phyloP scores from a whole-genome alignment of 1,140 invertebrate species.

The Caerostris darwini region DNA sequence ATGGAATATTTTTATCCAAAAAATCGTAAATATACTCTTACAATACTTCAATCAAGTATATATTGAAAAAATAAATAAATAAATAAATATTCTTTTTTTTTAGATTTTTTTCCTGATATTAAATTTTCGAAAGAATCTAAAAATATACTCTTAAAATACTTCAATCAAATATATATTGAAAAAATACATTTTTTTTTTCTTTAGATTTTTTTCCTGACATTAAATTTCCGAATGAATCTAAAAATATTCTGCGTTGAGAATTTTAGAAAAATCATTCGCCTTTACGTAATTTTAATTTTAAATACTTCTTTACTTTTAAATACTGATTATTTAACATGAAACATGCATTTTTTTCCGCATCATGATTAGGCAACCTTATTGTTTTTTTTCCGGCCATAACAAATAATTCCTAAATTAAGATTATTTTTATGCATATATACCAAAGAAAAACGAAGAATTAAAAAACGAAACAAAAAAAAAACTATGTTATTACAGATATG shows the following conservation, averaged over 20 bases:
- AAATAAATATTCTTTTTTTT: no score
- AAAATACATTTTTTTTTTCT: no score
- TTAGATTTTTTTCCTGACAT: background rate
- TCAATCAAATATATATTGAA: no score
- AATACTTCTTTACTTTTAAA: background rate
- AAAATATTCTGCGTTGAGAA: background rate
- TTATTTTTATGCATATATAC: background rate
- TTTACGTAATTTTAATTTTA: background rate
- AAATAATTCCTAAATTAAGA: constrained; percentile 14
- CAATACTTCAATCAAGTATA: no score
- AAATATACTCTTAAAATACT: background rate
- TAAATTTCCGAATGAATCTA: background rate
- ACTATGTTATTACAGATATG: constrained; percentile 24
- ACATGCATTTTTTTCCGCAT: background rate
- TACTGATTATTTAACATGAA: background rate
- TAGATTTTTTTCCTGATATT: background rate
- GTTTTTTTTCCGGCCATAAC: background rate
- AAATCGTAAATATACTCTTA: no score
- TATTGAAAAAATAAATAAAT: no score
- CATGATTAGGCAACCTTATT: background rate
- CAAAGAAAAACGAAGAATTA: background rate
- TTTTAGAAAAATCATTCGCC: background rate
- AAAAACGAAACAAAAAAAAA: background rate
- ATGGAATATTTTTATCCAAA: no score
- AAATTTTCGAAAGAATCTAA: background rate